Base-by-base conservation (phyloP, 2,113 vertebrate species). In the Panurus biarmicus region DNA sequence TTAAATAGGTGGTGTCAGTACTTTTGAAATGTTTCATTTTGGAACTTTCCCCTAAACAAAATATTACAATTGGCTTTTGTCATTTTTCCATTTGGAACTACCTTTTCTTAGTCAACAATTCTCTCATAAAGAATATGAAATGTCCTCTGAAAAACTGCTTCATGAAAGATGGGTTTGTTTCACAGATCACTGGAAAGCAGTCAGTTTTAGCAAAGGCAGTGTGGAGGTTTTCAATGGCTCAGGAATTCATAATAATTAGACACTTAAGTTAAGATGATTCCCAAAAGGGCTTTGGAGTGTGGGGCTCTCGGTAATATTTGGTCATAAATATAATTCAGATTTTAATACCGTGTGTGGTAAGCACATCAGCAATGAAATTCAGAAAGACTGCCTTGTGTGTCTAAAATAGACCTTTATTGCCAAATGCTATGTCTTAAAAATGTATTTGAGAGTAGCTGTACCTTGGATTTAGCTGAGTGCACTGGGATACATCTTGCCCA, bases 261-360 rank as follows among this genome's bases (percentile, higher is more conserved):
- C 60, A 25, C 44, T 87, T 77, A 44, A 73, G 17, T 21, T 94
- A 78, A 82, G 42, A 64, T 82, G 38, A 42, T 90, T 84, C 79
- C 85, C 79, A 86, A 89, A 92, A 86, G 65, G 58, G 62, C 56
- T 90, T 93, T 82, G 65, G 47, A 78, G 56, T 44, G 65, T 67
- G 50, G 61, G 88, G 14, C 42, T 81, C 26, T 91, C 9, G 0
- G 50, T 83, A 88, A 81, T 64, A 36, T 72, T 90, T 79, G 31
- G 40, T 24, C 58, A 86, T 90, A 95, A 95, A 93, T 94, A 86
- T 56, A 76, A 84, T 64, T 84, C 26, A 79, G 17, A 89, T 95
- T 94, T 94, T 96, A 93, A 88, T 93, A 58, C 35, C 54, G 67
- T 38, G 71, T 82, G 66, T 85, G 48, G 84, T 65, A 91, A 86